Evolutionary conservation across 2,888 invertebrate species (phyloP).

Genomic region (Neoascia interrupta): DNA sequence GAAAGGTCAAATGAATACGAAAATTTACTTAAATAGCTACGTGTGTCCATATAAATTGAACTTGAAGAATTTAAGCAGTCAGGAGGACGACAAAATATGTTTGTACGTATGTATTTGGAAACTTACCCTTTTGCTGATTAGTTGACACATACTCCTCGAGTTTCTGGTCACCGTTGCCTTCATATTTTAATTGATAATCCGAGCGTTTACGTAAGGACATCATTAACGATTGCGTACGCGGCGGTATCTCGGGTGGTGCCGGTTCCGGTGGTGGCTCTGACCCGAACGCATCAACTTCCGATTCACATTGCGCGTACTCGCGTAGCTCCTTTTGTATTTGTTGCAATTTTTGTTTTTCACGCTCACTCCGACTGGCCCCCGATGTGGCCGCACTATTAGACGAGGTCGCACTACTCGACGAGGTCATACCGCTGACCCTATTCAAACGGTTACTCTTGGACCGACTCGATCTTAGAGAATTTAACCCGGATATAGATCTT

Average conservation of each 20-base stretch:
- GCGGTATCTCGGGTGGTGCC: conserved; percentile 91
- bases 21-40: too few species aligned
- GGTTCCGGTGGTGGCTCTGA: conserved; percentile 90
- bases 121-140: conserved; percentile 75
- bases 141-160: conserved; percentile 80
- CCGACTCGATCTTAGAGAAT: conserved; percentile 76
- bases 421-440: conserved; percentile 81
- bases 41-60: too few species aligned
- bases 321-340: conserved; percentile 74
- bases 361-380: conserved; percentile 72
- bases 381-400: conserved; percentile 75
- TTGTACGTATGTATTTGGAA: too few species aligned
- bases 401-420: conserved; percentile 81
- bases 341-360: conserved; percentile 73
- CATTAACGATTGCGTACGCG: conserved; percentile 90
- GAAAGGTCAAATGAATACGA: too few species aligned
- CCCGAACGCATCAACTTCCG: conserved; percentile 70
- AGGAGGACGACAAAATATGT: conserved; percentile 1
- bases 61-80: too few species aligned
- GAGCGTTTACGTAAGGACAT: conserved; percentile 79
- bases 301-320: conserved; percentile 76
- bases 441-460: conserved; percentile 73
- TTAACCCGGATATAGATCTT: conserved; percentile 76
- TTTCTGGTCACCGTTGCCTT: conserved; percentile 77
- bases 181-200: conserved; percentile 79